Evolutionary conservation across 1,140 invertebrate genomes (phyloP).

Genomic region (Globodera ellingtonae): DNA sequence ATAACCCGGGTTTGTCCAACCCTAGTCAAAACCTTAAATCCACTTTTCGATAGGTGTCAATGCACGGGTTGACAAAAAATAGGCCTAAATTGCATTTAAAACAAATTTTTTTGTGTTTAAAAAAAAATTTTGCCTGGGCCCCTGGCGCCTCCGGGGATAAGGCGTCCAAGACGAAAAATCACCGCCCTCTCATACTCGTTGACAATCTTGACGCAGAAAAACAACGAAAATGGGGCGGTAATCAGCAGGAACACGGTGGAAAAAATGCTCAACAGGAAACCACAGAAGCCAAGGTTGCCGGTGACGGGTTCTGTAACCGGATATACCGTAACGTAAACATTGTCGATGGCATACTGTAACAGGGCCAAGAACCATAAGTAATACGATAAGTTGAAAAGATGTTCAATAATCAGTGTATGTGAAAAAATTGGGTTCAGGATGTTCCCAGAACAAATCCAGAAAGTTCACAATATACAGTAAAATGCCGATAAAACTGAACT

Average conservation of each 20-base stretch:
- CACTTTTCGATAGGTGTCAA: conserved; percentile 77
- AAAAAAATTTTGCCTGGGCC: conserved; percentile 65
- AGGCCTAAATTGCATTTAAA: conserved; percentile 65
- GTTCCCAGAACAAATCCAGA: too few relatives aligned
- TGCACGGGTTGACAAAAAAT: conserved; percentile 84
- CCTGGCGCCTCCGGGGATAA: conserved; percentile 69
- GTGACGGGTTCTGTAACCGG: conserved; percentile 35
- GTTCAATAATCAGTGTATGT: too few relatives aligned
- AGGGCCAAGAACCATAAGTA: too few relatives aligned
- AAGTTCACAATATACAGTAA: too few relatives aligned
- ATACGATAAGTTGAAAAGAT: too few relatives aligned
- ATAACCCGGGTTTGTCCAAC: too few relatives aligned
- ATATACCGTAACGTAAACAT: neutral
- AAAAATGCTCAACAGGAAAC: conserved; percentile 79
- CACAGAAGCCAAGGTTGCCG: conserved; percentile 74
- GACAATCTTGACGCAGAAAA: conserved; percentile 66
- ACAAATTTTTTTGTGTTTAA: neutral
- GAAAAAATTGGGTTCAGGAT: too few relatives aligned
- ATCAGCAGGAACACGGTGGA: conserved; percentile 82
- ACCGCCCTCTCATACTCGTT: conserved; percentile 69
- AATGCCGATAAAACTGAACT: too few relatives aligned
- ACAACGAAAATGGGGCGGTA: conserved; percentile 92
- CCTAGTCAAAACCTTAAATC: conserved; percentile 68
- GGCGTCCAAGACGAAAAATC: conserved; percentile 69
- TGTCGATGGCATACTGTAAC: too few relatives aligned